Percentiles rank a stretch among this genome's conserved stretches.
phyloP scores from a whole-genome alignment of 2,113 vertebrate genomes.

The Crocuta crocuta region DNA sequence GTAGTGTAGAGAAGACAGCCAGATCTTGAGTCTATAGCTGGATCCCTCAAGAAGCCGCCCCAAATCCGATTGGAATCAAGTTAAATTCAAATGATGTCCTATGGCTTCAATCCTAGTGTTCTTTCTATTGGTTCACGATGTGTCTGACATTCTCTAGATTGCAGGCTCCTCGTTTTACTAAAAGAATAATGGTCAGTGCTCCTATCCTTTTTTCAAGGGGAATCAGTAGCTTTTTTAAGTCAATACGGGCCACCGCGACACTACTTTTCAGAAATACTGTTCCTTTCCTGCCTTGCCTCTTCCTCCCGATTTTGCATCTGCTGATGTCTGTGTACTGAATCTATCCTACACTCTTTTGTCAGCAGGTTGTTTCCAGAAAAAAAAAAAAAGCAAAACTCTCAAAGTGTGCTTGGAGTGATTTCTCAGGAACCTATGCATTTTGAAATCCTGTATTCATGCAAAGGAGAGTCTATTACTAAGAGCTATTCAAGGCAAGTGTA shows the following conservation, averaged over 20 bases:
- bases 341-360: neutral
- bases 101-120: neutral
- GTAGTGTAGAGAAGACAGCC: neutral
- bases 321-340: neutral
- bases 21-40: neutral
- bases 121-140: neutral
- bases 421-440: neutral
- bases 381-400: neutral
- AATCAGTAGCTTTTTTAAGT: neutral
- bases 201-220: neutral
- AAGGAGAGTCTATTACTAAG: conserved; percentile 52
- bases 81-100: neutral
- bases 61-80: neutral
- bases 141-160: neutral
- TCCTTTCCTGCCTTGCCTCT: neutral
- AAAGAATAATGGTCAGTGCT: neutral
- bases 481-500: conserved; percentile 44
- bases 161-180: neutral
- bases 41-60: neutral
- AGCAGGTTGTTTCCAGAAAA: neutral
- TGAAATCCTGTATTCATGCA: neutral
- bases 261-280: neutral
- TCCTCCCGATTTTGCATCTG: conserved; percentile 18
- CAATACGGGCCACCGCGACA: neutral
- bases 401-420: neutral